Conservation (phyloP, 2,888 invertebrate species). For the Amphipoea lucens region DNA sequence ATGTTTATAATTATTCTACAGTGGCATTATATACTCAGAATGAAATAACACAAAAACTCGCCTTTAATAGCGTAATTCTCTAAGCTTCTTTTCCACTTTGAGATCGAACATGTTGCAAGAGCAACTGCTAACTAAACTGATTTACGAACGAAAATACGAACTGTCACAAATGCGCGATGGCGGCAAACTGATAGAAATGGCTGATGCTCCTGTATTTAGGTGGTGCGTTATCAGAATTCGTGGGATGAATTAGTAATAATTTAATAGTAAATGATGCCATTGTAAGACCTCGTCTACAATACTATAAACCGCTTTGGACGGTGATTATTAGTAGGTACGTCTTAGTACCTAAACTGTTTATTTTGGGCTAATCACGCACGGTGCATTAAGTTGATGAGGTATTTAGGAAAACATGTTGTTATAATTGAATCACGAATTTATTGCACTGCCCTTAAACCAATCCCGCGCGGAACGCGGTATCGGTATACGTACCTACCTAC, state of each 20-base stretch:
- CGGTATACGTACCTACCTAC: no score
- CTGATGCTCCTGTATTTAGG: slow-evolving; percentile 77
- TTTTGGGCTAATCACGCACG: slow-evolving; percentile 42
- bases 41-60: slow-evolving; percentile 73
- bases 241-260: slow-evolving; percentile 66
- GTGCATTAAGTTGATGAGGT: no score
- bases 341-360: slow-evolving; percentile 29
- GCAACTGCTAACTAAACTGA: slow-evolving; percentile 68
- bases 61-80: slow-evolving; percentile 91
- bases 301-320: no score
- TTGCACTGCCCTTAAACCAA: no score
- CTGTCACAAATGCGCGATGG: slow-evolving; percentile 71
- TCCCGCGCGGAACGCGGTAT: no score
- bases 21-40: background rate
- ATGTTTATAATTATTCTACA: no score
- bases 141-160: slow-evolving; percentile 57
- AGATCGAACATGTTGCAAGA: slow-evolving; percentile 70
- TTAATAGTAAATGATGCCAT: slow-evolving; percentile 66
- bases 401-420: no score
- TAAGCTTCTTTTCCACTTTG: slow-evolving; percentile 88
- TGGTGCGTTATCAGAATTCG: slow-evolving; percentile 78
- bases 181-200: slow-evolving; percentile 77
- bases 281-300: slow-evolving; percentile 47
- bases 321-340: slow-evolving; percentile 1
- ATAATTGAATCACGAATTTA: no score